Percentiles rank a stretch among this genome's conserved stretches.
These are phyloP conservation scores for Petrophora chlorosata DNA, from an alignment of 2,888 invertebrate species.

Conservation along the genomic window DNA sequence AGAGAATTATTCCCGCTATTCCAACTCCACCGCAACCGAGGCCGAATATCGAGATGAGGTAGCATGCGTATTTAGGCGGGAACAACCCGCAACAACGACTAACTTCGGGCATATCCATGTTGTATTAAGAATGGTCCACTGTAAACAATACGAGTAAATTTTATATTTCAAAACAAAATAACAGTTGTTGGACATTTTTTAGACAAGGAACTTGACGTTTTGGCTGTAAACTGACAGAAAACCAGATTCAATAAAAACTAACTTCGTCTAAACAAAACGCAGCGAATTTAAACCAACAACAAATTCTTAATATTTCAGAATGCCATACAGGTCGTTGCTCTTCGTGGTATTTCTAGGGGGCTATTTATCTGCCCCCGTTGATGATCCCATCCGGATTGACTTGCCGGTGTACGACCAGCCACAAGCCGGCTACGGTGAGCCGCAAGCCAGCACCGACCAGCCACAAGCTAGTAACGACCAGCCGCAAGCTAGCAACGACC, in stretches of 20 bases:
- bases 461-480: constrained; percentile 49
- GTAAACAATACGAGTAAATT: too few species aligned
- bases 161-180: too few species aligned
- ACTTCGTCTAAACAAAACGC: too few species aligned
- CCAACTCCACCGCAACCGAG: constrained; percentile 41
- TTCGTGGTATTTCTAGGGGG: constrained; percentile 41
- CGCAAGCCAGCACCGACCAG: constrained; percentile 50
- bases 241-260: too few species aligned
- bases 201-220: too few species aligned
- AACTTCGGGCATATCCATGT: constrained; percentile 46
- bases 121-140: too few species aligned
- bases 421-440: constrained; percentile 44
- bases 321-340: constrained; percentile 41
- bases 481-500: constrained; percentile 47
- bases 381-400: constrained; percentile 67
- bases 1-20: constrained; percentile 45
- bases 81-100: constrained; percentile 44
- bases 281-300: too few species aligned
- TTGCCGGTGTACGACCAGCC: constrained; percentile 71
- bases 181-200: too few species aligned
- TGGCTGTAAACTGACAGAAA: too few species aligned
- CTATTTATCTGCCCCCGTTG: constrained; percentile 58
- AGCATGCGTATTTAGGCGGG: constrained; percentile 44
- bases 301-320: constrained; percentile 48
- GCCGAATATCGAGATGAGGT: constrained; percentile 49